Base-by-base conservation (phyloP, 2,113 vertebrate species). In the Corythoichthys intestinalis region DNA sequence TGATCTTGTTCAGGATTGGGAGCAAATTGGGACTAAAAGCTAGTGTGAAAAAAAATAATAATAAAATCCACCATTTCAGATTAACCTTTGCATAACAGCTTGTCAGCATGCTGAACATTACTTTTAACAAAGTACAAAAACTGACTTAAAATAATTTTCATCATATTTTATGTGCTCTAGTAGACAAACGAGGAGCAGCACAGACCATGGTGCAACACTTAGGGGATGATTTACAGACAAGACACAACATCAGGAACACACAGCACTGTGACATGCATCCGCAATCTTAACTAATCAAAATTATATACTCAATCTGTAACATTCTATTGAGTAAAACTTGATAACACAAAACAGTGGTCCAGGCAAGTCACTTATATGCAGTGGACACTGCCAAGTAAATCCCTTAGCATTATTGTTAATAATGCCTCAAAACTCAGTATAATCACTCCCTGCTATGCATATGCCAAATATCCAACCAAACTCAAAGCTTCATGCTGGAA, bases 401-500 rank as follows among this genome's bases (percentile, higher is more conserved):
- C 15, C 41, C 41, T 44, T 44, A 4, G 41, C 41, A 47, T 47
- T 8, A 53, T 10, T n/a, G 65, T 52, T 53, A 28, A 44, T 44
- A 44, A 70, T 62, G 56, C 49, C 65, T 67, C 47, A 62, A 78
- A 74, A 60, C 63, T 67, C 41, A 75, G 67, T 47, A 28, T 67
- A 71, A 66, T 59, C 10, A 46, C 54, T 58, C 56, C 65, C 41
- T 12, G 28, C 17, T 61, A 64, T 67, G 58, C 53, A 54, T 53
- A 39, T 47, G 41, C 54, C 50, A 39, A 58, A 60, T 34, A 8
- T 62, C 66, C 34, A 70, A 61, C 49, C 35, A 65, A 67, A 66
- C 6, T 66, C 2, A 70, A 66, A 66, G 58, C 65, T 12, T 79
- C 88, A 91, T 91, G 91, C 90, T 89, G 64, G 71, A 78, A 58